Evolutionary conservation across 2,113 vertebrate genomes (phyloP), one percentile per base, ranked within the genome.

Genomic region (Saguinus imperator): DNA sequence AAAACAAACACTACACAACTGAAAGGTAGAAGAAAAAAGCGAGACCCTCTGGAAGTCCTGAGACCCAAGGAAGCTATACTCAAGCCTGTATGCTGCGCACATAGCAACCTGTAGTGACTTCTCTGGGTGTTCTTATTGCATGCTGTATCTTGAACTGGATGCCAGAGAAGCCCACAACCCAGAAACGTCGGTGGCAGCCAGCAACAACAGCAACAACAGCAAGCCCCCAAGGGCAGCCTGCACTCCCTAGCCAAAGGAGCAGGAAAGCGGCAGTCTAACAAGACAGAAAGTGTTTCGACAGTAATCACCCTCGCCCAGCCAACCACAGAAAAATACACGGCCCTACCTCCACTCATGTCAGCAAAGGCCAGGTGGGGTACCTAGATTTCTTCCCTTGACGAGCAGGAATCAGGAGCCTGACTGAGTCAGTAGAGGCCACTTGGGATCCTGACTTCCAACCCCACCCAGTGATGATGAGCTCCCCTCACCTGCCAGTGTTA

Each of bases 321-420:
- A 70, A 75, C 5, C 25, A 25, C 32, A 43, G 61, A 48, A 52
- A 79, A 86, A 45, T 23, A 32, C 55, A 75, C 20, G 1, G 6
- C 9, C 14, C 14, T 27, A 57, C 25, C 8, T 4, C 17, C 1
- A 64, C 7, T 61, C 40, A 17, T 0, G n/a, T 25, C 27, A 29
- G 83, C n/a, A 72, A 86, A 57, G 17, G 45, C 37, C 8, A 20
- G n/a, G 17, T 4, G 23, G 48, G 64, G n/a, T 76, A 29, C 76
- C 35, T 55, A 32, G 48, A 48, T 8, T 25, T 61, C 58, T 27
- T 25, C 21, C 2, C 50, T 43, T 82, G 29, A 40, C 50, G 25
- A 25, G 21, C 25, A 7, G 45, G 32, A 29, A 57, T 8, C 35
- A 70, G 48, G 20, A 10, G 6, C 25, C 27, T 13, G 25, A 23